Base-by-base conservation (phyloP, 2,888 invertebrate genomes). In the Lysandra bellargus region DNA sequence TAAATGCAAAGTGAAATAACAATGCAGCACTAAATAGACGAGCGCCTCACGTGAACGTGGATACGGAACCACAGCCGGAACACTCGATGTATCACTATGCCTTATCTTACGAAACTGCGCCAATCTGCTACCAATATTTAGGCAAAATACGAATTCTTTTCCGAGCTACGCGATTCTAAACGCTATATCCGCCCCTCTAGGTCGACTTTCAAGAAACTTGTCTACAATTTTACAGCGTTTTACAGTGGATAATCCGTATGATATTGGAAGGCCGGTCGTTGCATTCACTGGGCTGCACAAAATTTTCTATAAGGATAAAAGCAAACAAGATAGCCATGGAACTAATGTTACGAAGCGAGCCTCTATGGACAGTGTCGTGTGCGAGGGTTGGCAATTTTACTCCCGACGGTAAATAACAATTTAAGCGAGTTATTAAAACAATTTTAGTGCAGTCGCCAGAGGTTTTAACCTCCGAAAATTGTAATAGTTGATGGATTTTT, bases 271-370 rank as follows among this genome's bases (percentile, higher is more conserved):
- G 91, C 91, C 87, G 88, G 90, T 86, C 90, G 91, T 89, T 92
- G 94, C 94, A 93, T 93, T 91, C 94, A 91, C 89, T 89, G 91
- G 90, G 90, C 93, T 93, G 92, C 92, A 93, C 93, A 88, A 93
- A 93, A 93, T 93, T 93, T 93, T 94, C 92, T 94, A 94, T 94
- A 93, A 94, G 93, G 91, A 93, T 94, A 93, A 93, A 93, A 93
- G 93, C 93, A 93, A 94, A 94, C 93, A 93, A 92, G 94, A 93
- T 94, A 91, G 89, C 91, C 90, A 91, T 93, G 91, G 90, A 86
- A 89, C 88, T 91, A 89, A 90, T 91, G 91, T 91, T 90, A 87
- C 87, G 85, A 88, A 83, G 87, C 85, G 82, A 82, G 83, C 82
- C 82, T 81, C 82, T 83, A 83, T 85, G 84, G 84, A 83, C 82